Base-by-base conservation (phyloP, 2,888 invertebrate species). In the Cephonodes hylas region DNA sequence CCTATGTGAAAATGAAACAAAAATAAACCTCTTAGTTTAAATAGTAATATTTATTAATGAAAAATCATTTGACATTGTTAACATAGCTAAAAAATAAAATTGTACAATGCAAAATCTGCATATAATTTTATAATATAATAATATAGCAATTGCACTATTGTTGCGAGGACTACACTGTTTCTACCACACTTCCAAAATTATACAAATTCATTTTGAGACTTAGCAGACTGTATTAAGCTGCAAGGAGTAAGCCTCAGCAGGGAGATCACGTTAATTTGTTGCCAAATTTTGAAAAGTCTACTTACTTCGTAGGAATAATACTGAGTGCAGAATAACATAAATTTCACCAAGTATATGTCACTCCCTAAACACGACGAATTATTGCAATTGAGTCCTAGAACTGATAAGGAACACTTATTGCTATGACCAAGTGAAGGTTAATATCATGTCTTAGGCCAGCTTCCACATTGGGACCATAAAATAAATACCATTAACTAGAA, bases 111-210 rank as follows among this genome's bases (percentile, higher is more conserved):
- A 91, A 82, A 83, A 84, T 71, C 77, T 91, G 89, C 89, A 86
- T 88, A 88, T 89, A 89, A 89, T 89, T 90, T 89, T 85, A 81
- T 82, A 77, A 83, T 84, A 85, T 82, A 82, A 83, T 86, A 73
- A 53, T 79, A 81, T 78, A 87, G 89, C 86, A 86, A 91, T 92
- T 92, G 91, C 91, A 91, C 91, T 91, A 89, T 89, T 89, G 86
- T 88, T 90, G 90, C 89, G 88, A 90, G 91, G 91, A 88, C 88
- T 91, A 91, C 85, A 87, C 87, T 87, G 88, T 86, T 83, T 82
- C 88, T 88, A 88, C 80, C 82, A 82, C 81, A 79, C 81, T 78
- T 83, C 77, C 83, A 83, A 83, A 76, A 81, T 81, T 53, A 53
- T 53, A 53, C 18, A 77, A 84, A 81, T 83, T 81, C 75, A 83